Conservation (phyloP, 2,113 vertebrate genomes). For the Stigmatopora nigra region DNA sequence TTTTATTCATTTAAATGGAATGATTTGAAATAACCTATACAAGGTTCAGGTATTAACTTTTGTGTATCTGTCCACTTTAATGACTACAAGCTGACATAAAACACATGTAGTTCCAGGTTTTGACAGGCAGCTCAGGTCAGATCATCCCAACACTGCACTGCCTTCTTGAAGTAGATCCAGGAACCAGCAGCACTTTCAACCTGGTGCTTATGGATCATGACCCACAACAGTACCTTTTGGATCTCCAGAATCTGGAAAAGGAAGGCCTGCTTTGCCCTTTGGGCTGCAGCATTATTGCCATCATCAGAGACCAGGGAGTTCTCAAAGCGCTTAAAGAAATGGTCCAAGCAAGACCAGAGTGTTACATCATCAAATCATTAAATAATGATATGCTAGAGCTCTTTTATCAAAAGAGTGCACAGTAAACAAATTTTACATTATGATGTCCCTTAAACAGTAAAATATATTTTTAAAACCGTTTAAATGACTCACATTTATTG, state of each 20-base stretch:
- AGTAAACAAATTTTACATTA: not conserved
- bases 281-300: constrained; percentile 54
- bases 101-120: constrained; percentile 60
- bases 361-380: constrained; percentile 30
- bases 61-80: too few relatives aligned
- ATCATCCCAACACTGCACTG: constrained; percentile 42
- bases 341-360: constrained; percentile 18
- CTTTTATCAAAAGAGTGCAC: constrained; percentile 13
- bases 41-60: too few relatives aligned
- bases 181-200: constrained; percentile 13
- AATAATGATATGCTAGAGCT: constrained; percentile 26
- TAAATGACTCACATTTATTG: too few relatives aligned
- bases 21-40: too few relatives aligned
- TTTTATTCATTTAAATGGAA: too few relatives aligned
- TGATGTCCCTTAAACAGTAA: not conserved
- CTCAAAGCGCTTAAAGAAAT: constrained; percentile 33
- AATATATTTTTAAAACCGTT: too few relatives aligned
- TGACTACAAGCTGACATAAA: not conserved
- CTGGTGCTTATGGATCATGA: constrained; percentile 67
- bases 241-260: constrained; percentile 54
- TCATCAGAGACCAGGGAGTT: constrained; percentile 25
- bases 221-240: constrained; percentile 50
- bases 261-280: constrained; percentile 41
- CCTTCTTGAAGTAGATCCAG: constrained; percentile 11
- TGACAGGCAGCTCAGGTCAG: constrained; percentile 49